A percentile compares a stretch with the other conserved stretches of the same genome.
Evolutionary conservation across 2,113 vertebrate species (phyloP).

Genomic region (Cheirogaleus medius): DNA sequence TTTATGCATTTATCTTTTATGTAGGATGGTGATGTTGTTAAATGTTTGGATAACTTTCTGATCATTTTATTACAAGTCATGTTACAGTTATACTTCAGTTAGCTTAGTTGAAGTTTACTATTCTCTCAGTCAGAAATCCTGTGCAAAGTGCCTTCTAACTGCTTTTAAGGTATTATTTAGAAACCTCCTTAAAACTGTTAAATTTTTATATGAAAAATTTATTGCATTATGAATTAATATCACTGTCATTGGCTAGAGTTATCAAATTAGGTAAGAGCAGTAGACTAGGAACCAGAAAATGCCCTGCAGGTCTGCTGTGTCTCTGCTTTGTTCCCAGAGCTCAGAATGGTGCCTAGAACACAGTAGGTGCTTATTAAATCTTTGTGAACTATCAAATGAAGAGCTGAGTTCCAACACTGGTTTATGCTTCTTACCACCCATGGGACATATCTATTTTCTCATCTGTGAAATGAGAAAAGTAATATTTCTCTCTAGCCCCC

Average conservation of each 20-base stretch:
- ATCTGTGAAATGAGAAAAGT: slow-evolving; percentile 12
- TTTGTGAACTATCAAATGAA: background rate
- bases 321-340: background rate
- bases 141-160: background rate
- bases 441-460: background rate
- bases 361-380: slow-evolving; percentile 20
- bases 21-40: background rate
- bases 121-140: background rate
- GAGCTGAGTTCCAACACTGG: background rate
- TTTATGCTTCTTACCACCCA: background rate
- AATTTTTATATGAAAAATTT: background rate
- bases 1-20: background rate
- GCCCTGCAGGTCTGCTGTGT: background rate
- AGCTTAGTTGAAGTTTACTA: background rate
- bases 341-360: background rate
- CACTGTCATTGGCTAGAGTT: background rate
- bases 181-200: background rate
- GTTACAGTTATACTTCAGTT: background rate
- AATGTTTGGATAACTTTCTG: background rate
- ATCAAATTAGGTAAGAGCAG: background rate
- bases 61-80: slow-evolving; percentile 6
- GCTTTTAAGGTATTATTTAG: background rate
- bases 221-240: background rate
- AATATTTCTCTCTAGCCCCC: background rate
- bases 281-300: background rate